phyloP scores from a whole-genome alignment of 2,888 invertebrate species.

The Adineta ricciae region DNA sequence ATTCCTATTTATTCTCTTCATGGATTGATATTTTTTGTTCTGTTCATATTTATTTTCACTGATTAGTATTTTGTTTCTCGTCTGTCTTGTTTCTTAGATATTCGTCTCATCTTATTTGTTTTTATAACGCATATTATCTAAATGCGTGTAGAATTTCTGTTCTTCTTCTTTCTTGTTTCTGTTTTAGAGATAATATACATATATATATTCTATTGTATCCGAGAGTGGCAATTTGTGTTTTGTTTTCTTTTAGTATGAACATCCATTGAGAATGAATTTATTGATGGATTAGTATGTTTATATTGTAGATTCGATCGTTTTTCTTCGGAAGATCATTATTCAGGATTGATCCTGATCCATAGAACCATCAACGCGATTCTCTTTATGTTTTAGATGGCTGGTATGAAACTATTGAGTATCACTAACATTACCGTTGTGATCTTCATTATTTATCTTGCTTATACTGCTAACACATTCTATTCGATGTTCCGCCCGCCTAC shows the following conservation, averaged over 20 bases:
- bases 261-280: background rate
- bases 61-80: background rate
- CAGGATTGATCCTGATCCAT: too few species aligned
- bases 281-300: background rate
- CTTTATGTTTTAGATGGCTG: background rate
- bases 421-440: constrained; percentile 29
- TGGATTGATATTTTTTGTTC: background rate
- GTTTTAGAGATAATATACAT: background rate
- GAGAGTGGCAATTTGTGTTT: background rate
- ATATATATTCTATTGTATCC: background rate
- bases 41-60: background rate
- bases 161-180: background rate
- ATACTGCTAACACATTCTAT: constrained; percentile 31
- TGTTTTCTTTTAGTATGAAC: background rate
- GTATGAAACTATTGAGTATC: constrained; percentile 6
- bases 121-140: background rate
- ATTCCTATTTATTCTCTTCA: background rate
- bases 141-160: background rate
- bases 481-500: constrained; percentile 24
- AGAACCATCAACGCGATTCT: background rate
- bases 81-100: background rate
- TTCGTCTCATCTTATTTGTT: background rate
- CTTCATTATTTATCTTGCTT: constrained; percentile 22
- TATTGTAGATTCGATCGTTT: background rate
- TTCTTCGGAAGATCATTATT: background rate